Evolutionary conservation across 2,888 invertebrate genomes (phyloP), one percentile per base, ranked within the genome.

Genomic region (Drosophila pegasa): DNA sequence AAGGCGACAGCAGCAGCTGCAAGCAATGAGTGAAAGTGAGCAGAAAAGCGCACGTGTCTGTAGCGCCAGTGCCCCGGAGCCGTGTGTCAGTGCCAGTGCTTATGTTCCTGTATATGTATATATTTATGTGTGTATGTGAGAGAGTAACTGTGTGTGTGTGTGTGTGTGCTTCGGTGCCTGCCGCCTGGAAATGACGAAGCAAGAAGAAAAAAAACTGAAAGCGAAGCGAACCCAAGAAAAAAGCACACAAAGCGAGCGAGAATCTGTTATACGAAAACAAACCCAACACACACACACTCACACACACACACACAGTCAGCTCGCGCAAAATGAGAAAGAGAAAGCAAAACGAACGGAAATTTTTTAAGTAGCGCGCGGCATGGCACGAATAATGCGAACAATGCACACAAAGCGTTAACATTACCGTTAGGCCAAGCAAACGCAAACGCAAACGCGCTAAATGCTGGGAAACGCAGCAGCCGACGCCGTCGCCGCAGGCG

Each of bases 11-110:
- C 75, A 75, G 74, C 74, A 71, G 84, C 88, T 87, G 88, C 73
- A 71, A 82, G 84, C 84, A 69, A 64, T 80, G 84, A 83, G 88
- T 88, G 83, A 83, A 83, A 83, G 83, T 83, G 84, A 83, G 87
- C 88, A 87, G 84, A 87, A 87, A 83, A 88, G 83, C 88, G 87
- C 83, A 83, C 83, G 88, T 87, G 88, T 80, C 88, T 83, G 72
- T 63, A 75, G 82, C 64, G 65, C 65, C 68, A 71, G 54, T 56
- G 68, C 59, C 77, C 37, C 65, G 43, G 43, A 71, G 65, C 54
- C 55, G 38, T 59, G 43, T 74, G 65, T 76, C 71, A 70, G 58
- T 73, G 64, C 41, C 71, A 75, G 40, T 71, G 40, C 37, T 29
- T 35, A 22, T 45, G n/a, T 54, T 12, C 22, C 9, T 37, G n/a